These are phyloP conservation scores for Danaus plexippus DNA, from an alignment of 1,140 invertebrate species.

Conservation along the genomic window DNA sequence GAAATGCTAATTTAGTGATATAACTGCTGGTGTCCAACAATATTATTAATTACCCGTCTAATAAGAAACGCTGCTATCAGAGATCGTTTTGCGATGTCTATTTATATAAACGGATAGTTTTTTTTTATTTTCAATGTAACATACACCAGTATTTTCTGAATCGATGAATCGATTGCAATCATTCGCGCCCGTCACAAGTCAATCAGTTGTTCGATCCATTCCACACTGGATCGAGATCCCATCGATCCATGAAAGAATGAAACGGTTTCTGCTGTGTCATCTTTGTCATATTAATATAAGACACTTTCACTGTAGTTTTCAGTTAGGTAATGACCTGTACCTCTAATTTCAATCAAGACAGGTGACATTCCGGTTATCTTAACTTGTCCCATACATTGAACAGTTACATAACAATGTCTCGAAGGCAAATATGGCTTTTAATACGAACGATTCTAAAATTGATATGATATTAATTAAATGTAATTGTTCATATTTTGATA, in stretches of 20 bases:
- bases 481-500: too few relatives aligned
- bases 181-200: slow-evolving; percentile 33
- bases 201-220: slow-evolving; percentile 43
- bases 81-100: slow-evolving; percentile 28
- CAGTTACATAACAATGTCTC: too few relatives aligned
- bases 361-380: too few relatives aligned
- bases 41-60: slow-evolving; percentile 29
- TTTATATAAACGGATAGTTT: slow-evolving; percentile 26
- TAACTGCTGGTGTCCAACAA: slow-evolving; percentile 23
- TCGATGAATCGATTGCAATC: slow-evolving; percentile 27
- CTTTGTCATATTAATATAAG: slow-evolving; percentile 55
- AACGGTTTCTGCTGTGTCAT: slow-evolving; percentile 52
- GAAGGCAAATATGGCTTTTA: too few relatives aligned
- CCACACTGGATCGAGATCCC: slow-evolving; percentile 38
- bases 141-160: slow-evolving; percentile 30
- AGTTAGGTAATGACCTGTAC: slow-evolving; percentile 43
- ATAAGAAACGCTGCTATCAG: slow-evolving; percentile 29
- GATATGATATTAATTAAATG: too few relatives aligned
- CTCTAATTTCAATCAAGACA: too few relatives aligned
- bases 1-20: slow-evolving; percentile 26
- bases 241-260: slow-evolving; percentile 25
- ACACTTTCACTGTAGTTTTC: slow-evolving; percentile 61
- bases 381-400: too few relatives aligned
- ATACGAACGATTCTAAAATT: too few relatives aligned
- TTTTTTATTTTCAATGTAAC: slow-evolving; percentile 25